Evolutionary conservation across 64 coral and sea anemone genomes (phyloP).

Genomic region (Catalaphyllia jardinei): DNA sequence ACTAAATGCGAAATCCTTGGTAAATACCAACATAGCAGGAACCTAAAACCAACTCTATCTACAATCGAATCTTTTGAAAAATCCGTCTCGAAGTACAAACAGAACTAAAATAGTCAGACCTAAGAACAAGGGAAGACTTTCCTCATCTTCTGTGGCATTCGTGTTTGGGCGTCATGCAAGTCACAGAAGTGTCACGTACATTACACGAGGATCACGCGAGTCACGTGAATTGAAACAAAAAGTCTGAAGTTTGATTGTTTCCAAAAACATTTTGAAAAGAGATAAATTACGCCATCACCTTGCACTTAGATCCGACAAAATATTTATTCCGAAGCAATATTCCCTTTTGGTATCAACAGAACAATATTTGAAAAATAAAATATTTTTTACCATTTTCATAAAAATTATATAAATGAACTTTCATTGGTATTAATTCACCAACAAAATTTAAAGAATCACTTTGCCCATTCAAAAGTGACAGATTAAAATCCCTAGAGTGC

Average conservation of each 20-base stretch:
- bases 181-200: too few relatives aligned
- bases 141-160: background rate
- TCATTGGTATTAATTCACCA: background rate
- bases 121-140: background rate
- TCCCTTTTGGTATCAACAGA: background rate
- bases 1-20: background rate
- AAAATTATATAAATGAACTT: slow-evolving; percentile 11
- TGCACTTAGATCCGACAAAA: background rate
- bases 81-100: background rate
- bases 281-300: background rate
- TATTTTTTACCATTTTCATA: slow-evolving; percentile 15
- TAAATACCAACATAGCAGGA: background rate
- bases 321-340: background rate
- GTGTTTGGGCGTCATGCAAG: background rate
- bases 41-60: background rate
- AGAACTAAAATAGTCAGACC: background rate
- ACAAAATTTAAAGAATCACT: background rate
- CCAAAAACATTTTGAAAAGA: too few relatives aligned
- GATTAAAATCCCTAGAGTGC: background rate
- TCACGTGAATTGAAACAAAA: too few relatives aligned
- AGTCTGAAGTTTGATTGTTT: too few relatives aligned
- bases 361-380: slow-evolving; percentile 1
- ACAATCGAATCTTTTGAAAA: background rate
- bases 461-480: background rate
- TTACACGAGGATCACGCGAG: too few relatives aligned